Conservation (phyloP, 2,113 vertebrate species). For the Rhinoptilus africanus region DNA sequence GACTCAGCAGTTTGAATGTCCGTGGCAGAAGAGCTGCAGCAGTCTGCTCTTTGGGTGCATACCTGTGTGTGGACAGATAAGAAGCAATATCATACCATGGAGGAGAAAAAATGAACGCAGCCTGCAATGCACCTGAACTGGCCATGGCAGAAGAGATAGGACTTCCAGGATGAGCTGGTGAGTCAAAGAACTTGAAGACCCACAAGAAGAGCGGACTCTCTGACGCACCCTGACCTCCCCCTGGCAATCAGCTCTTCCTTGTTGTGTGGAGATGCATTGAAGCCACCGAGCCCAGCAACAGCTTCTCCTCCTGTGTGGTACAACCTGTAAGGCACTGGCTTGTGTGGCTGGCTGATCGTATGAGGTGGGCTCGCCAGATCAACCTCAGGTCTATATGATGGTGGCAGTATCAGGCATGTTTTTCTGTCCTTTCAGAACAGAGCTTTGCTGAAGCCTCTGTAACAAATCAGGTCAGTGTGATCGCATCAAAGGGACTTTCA, state of each 20-base stretch:
- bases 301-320: not conserved
- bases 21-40: not conserved
- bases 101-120: not conserved
- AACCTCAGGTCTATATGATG: not conserved
- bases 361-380: not conserved
- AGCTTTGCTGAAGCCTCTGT: not conserved
- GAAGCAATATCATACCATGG: not conserved
- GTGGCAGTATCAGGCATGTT: not conserved
- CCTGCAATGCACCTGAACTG: not conserved
- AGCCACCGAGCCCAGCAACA: not conserved
- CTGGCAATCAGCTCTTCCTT: not conserved
- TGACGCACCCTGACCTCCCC: not conserved
- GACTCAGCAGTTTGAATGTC: not conserved
- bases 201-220: not conserved
- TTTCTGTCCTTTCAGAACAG: not conserved
- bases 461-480: not conserved
- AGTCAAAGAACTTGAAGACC: not conserved
- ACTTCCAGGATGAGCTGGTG: not conserved
- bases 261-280: not conserved
- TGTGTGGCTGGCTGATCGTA: not conserved
- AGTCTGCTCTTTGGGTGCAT: not conserved
- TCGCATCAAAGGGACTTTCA: not conserved
- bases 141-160: not conserved
- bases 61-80: not conserved
- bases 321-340: not conserved